Conservation (phyloP, 2,888 invertebrate genomes). For the Athalia circularis region DNA sequence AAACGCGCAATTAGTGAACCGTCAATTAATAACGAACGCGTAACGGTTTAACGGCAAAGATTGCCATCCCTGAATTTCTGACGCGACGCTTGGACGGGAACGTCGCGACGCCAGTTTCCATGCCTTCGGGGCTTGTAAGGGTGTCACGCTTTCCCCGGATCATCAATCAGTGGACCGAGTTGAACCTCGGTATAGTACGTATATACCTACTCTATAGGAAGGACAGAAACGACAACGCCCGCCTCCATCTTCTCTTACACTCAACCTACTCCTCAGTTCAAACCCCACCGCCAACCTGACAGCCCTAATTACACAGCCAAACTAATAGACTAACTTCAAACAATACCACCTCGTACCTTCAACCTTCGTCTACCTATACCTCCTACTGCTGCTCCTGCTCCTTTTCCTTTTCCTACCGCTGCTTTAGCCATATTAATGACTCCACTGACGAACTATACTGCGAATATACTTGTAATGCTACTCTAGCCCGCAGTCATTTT, state of each 20-base stretch:
- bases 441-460: constrained; percentile 44
- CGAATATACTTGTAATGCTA: background rate
- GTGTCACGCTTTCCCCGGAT: constrained; percentile 43
- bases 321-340: constrained; percentile 59
- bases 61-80: constrained; percentile 26
- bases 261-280: constrained; percentile 8
- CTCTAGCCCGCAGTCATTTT: too few species aligned
- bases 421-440: constrained; percentile 46
- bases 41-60: constrained; percentile 27
- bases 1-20: constrained; percentile 30
- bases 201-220: background rate
- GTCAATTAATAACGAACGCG: constrained; percentile 33
- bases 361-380: too few species aligned
- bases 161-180: constrained; percentile 45
- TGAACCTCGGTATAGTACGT: constrained; percentile 12
- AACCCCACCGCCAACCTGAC: constrained; percentile 48
- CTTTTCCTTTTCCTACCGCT: constrained; percentile 12
- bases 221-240: constrained; percentile 26
- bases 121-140: constrained; percentile 47
- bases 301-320: constrained; percentile 53
- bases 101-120: background rate
- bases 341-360: constrained; percentile 51
- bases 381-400: too few species aligned
- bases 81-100: constrained; percentile 22
- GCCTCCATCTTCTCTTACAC: constrained; percentile 30